Base-by-base conservation (phyloP, 2,888 invertebrate genomes). In the Dusona sp. region DNA sequence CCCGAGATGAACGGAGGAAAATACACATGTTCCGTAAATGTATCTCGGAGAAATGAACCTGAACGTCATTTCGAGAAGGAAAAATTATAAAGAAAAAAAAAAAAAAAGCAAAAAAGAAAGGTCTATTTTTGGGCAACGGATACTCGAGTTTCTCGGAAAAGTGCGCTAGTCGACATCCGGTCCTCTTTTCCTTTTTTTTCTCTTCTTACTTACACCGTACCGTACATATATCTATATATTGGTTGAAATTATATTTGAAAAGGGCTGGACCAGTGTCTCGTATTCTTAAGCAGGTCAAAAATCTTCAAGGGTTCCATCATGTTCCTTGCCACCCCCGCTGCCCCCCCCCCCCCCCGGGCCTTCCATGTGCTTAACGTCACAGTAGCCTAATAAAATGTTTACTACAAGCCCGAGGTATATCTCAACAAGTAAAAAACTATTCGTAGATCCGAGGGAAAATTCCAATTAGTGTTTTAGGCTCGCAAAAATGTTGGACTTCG, bases 91-190 rank as follows among this genome's bases (percentile, higher is more conserved):
- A 64, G 57, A 57, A 42, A 29, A 48, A 75, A 25, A 61, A 13
- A 1, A 4, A 61, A 25, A 73, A 65, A 42, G 42, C 3, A 72
- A 48, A 16, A 61, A 72, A 48, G 22, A 45, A n/a, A n/a, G 45
- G n/a, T 65, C 72, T 79, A 73, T 77, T 86, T 85, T 80, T 38
- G 79, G 65, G 48, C 36, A 75, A 72, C 79, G 86, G 86, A 83
- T 86, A 80, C 86, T 86, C 86, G 77, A 80, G 75, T 86, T 86
- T 86, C 86, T 77, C 33, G 83, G 79, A 79, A 82, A 85, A 83
- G 54, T 83, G 72, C 67, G 51, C 68, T 61, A 1, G 57, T 22
- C 79, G 57, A 83, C 79, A 83, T 86, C 86, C 86, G 86, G 72
- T 86, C 83, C 25, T 64, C 19, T 77, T 61, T 67, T 54, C 38